These are phyloP conservation scores for Sterrhoptilus dennistouni DNA, from an alignment of 2,113 vertebrate species.

Conservation along the genomic window DNA sequence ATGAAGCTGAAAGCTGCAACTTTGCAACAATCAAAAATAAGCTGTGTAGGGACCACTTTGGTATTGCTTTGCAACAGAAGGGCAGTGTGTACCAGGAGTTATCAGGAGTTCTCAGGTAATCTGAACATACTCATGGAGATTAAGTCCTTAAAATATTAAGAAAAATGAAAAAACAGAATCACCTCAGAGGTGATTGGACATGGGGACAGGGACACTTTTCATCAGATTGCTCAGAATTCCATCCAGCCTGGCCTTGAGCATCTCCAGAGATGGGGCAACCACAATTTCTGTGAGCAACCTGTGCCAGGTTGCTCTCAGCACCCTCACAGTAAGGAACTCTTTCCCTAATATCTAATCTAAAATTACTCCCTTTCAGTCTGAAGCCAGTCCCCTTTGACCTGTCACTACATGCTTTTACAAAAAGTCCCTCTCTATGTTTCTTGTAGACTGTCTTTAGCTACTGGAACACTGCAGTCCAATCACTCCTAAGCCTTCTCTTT, in stretches of 20 bases:
- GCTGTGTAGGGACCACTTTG: too few relatives aligned
- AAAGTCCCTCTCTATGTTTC: neutral
- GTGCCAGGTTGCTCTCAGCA: neutral
- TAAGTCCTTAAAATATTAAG: neutral
- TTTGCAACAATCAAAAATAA: neutral
- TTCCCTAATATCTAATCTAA: neutral
- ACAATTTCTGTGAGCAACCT: neutral
- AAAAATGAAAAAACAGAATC: neutral
- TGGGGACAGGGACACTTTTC: neutral
- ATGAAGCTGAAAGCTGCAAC: neutral
- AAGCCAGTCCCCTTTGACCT: neutral
- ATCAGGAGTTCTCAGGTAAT: neutral
- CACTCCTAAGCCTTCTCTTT: neutral
- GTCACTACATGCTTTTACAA: neutral
- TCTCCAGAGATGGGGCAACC: neutral
- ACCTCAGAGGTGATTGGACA: fast-evolving
- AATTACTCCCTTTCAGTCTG: neutral
- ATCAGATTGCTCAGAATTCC: neutral
- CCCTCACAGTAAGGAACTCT: neutral
- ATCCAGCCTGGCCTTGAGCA: neutral
- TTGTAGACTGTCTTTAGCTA: neutral
- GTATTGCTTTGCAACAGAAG: neutral
- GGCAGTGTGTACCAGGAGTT: neutral
- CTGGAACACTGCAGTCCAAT: neutral
- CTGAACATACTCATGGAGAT: neutral